phyloP scores from a whole-genome alignment of 2,797 vertebrate species.

The Anisognathus igniventris region DNA sequence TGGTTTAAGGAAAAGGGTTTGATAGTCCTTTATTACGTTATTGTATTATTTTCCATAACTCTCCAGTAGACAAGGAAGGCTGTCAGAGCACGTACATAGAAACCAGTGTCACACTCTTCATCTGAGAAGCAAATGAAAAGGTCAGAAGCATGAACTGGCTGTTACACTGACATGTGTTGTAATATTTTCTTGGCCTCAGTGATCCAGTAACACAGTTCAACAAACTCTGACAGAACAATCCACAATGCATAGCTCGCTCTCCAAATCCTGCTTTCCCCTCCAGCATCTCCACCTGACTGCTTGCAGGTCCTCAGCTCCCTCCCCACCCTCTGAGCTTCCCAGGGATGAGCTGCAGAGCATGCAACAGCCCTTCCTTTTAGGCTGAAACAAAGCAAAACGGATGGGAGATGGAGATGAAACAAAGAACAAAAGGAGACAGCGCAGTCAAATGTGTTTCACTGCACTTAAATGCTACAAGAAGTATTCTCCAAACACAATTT shows the following conservation, averaged over 20 bases:
- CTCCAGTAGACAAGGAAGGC: neutral
- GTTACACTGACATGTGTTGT: neutral
- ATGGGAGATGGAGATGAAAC: neutral
- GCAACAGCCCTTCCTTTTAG: neutral
- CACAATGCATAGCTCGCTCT: neutral
- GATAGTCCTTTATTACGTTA: neutral
- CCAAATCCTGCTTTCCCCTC: neutral
- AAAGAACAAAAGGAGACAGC: neutral
- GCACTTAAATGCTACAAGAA: neutral
- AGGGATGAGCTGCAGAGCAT: neutral
- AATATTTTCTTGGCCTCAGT: conserved; percentile 7
- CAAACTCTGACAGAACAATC: neutral
- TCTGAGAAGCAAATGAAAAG: neutral
- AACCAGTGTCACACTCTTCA: neutral
- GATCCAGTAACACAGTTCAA: neutral
- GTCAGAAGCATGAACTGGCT: neutral
- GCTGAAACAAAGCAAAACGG: neutral
- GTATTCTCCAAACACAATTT: neutral
- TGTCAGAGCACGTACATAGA: neutral
- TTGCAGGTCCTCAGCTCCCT: neutral
- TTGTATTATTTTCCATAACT: neutral
- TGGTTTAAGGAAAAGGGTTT: neutral
- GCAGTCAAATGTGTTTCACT: neutral
- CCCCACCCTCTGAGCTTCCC: neutral
- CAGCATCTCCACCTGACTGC: neutral